Percentiles rank a stretch among this genome's conserved stretches.
Evolutionary conservation across 2,113 vertebrate genomes (phyloP).

Genomic region (Miniopterus natalensis): DNA sequence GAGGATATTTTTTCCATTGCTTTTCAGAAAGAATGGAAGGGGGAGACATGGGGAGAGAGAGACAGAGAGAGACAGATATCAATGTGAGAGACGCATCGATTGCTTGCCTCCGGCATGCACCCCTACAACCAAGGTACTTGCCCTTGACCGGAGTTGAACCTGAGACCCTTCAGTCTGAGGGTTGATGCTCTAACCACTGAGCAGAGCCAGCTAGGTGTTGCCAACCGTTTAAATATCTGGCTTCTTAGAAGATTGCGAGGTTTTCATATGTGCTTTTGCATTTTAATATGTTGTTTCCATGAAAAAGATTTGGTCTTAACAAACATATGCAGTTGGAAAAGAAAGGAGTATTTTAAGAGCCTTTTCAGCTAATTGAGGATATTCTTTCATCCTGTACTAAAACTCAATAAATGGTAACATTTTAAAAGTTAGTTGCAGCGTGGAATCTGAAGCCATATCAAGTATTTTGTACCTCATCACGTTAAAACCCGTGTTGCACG

Average conservation of each 20-base stretch:
- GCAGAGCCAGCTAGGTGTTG: neutral
- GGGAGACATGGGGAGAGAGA: no score
- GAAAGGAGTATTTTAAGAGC: neutral
- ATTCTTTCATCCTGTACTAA: constrained; percentile 8
- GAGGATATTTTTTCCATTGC: no score
- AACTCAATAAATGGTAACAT: constrained; percentile 2
- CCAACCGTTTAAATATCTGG: neutral
- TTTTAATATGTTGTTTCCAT: constrained; percentile 43
- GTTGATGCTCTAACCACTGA: no score
- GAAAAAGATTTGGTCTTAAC: constrained; percentile 24
- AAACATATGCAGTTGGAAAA: neutral
- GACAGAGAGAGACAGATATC: no score
- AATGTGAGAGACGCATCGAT: no score
- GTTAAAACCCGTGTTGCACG: neutral
- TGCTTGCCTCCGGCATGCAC: no score
- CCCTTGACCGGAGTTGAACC: no score
- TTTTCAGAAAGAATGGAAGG: no score
- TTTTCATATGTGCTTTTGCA: constrained; percentile 44
- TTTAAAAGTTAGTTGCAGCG: neutral
- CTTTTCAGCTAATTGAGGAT: constrained; percentile 48
- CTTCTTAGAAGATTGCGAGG: neutral
- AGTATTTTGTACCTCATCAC: neutral
- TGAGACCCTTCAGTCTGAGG: no score
- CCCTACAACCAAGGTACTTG: no score
- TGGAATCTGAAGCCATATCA: constrained; percentile 28